Percentiles rank a stretch among this genome's conserved stretches.
Evolutionary conservation across 2,113 vertebrate species (phyloP).

Genomic region (Megaleporinus macrocephalus): DNA sequence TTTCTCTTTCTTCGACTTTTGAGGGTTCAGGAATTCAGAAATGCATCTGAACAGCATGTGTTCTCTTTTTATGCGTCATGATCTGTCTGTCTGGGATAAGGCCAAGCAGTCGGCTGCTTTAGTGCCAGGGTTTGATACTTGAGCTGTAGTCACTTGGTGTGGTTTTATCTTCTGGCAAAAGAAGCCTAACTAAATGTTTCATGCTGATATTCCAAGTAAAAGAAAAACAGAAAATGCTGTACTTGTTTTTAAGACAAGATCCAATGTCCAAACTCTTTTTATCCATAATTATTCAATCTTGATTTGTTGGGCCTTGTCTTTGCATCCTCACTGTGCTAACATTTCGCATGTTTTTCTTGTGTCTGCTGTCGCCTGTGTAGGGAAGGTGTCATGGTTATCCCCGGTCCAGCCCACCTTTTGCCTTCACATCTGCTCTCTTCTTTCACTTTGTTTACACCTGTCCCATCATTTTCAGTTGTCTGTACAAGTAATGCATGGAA

Average conservation of each 20-base stretch:
- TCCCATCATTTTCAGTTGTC: neutral
- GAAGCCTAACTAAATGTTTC: neutral
- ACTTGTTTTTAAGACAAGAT: neutral
- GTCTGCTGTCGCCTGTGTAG: neutral
- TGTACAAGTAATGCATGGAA: too few relatives aligned
- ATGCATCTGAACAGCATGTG: conserved; percentile 51
- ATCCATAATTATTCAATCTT: too few relatives aligned
- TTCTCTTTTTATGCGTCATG: conserved; percentile 52
- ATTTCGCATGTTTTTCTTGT: neutral
- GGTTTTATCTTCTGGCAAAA: neutral
- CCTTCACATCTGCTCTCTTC: conserved; percentile 23
- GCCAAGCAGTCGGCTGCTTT: conserved; percentile 60
- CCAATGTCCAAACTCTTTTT: neutral
- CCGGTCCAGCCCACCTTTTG: neutral
- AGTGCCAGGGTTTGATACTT: neutral
- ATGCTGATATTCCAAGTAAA: neutral
- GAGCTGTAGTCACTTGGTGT: conserved; percentile 7
- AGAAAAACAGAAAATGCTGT: neutral
- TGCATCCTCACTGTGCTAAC: neutral
- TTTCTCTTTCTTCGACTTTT: conserved; percentile 50
- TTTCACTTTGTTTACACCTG: neutral
- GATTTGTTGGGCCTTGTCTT: neutral
- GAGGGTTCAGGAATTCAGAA: conserved; percentile 35
- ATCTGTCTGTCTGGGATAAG: conserved; percentile 68
- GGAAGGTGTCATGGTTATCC: conserved; percentile 3